These are phyloP conservation scores for Synergus laeviventris DNA, from an alignment of 2,888 invertebrate species.

Conservation along the genomic window DNA sequence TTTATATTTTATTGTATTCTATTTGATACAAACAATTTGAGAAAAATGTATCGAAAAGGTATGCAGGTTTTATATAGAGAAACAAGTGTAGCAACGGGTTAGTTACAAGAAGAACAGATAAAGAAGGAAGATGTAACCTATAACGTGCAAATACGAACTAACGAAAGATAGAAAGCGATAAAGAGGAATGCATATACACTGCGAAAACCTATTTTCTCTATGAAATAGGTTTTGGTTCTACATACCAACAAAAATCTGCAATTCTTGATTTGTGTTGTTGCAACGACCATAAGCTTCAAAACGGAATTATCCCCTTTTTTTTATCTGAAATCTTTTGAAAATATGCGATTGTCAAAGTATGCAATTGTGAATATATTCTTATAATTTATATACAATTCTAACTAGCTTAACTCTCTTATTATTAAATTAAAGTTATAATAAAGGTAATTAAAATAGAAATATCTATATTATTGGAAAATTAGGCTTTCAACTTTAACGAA, in stretches of 20 bases:
- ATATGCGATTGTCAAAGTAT: slow-evolving; percentile 1
- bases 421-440: too few species aligned
- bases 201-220: background rate
- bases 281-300: background rate
- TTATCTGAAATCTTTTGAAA: slow-evolving; percentile 2
- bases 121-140: background rate
- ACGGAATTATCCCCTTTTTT: background rate
- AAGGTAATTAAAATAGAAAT: too few species aligned
- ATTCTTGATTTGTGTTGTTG: background rate
- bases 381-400: background rate
- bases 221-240: background rate
- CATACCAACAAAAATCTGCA: background rate
- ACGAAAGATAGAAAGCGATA: background rate
- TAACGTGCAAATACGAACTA: background rate
- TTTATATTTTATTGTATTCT: too few species aligned
- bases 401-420: background rate
- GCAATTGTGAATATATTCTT: background rate
- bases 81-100: background rate
- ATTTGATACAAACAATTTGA: too few species aligned
- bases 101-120: background rate
- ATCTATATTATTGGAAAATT: too few species aligned
- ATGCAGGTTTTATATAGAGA: too few species aligned
- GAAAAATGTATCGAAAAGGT: too few species aligned
- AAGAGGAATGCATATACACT: background rate
- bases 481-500: too few species aligned